A percentile compares a stretch with the other conserved stretches of the same genome.
Conservation (phyloP, 1,140 invertebrate genomes). For the Ooceraea biroi region DNA sequence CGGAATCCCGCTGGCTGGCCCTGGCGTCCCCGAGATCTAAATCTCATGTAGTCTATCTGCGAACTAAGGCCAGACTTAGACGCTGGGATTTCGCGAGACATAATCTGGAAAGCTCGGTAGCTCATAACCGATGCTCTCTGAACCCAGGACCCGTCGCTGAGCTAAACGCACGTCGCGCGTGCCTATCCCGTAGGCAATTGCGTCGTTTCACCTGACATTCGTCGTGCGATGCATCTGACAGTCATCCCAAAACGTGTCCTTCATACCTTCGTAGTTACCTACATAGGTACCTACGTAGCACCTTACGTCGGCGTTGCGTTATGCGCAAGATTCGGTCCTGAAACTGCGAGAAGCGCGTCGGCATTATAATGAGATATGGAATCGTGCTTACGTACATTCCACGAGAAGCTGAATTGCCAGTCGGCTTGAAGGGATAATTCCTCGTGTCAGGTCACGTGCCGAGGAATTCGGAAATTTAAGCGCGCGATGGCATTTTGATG, state of each 20-base stretch:
- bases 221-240: slow-evolving; percentile 3
- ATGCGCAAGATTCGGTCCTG: slow-evolving; percentile 18
- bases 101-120: slow-evolving; percentile 54
- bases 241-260: slow-evolving; percentile 22
- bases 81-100: slow-evolving; percentile 38
- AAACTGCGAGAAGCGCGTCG: slow-evolving; percentile 20
- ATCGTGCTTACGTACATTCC: slow-evolving; percentile 10
- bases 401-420: neutral
- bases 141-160: neutral
- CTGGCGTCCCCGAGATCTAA: slow-evolving; percentile 5
- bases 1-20: slow-evolving; percentile 23
- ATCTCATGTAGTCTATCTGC: slow-evolving; percentile 43
- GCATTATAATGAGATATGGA: slow-evolving; percentile 53
- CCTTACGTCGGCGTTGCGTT: neutral
- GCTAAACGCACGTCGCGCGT: slow-evolving; percentile 5
- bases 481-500: neutral
- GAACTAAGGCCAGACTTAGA: slow-evolving; percentile 54
- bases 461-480: slow-evolving; percentile 5
- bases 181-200: slow-evolving; percentile 32
- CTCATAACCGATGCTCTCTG: slow-evolving; percentile 61
- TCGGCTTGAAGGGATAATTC: neutral
- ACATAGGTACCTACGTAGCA: too few species aligned
- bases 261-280: neutral
- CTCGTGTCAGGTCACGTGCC: neutral
- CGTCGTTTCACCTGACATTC: slow-evolving; percentile 22